Percentiles rank a stretch among this genome's conserved stretches.
Evolutionary conservation across 2,888 invertebrate genomes (phyloP).

Genomic region (Hedychridium roseum): DNA sequence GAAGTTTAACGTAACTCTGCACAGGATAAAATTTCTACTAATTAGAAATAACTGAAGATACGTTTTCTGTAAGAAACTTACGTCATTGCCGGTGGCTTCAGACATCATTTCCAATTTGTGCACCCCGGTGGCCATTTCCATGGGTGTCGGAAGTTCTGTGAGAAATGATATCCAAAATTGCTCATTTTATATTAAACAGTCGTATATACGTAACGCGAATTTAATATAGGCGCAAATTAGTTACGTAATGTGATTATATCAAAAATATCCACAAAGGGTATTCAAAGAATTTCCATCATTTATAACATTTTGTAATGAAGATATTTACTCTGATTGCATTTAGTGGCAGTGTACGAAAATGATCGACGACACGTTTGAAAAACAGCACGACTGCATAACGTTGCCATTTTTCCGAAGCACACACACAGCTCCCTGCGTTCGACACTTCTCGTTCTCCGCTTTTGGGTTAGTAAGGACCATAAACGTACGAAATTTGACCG

Average conservation of each 20-base stretch:
- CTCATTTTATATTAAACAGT: neutral
- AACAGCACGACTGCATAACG: constrained; percentile 77
- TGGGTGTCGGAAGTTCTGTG: constrained; percentile 71
- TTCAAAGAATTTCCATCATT: neutral
- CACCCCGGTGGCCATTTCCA: constrained; percentile 93
- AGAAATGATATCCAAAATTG: neutral
- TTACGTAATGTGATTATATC: constrained; percentile 33
- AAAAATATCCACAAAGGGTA: neutral
- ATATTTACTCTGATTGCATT: constrained; percentile 22
- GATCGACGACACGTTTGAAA: constrained; percentile 68
- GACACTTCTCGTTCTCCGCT: too few species aligned
- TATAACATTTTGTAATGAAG: constrained; percentile 1
- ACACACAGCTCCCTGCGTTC: too few species aligned
- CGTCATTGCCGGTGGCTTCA: constrained; percentile 85
- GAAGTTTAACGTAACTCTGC: too few species aligned
- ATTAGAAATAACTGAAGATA: constrained; percentile 1
- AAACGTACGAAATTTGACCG: too few species aligned
- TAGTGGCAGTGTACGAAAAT: constrained; percentile 30
- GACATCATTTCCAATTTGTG: constrained; percentile 91
- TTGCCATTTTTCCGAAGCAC: constrained; percentile 72
- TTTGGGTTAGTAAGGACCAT: too few species aligned
- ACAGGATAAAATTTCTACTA: neutral
- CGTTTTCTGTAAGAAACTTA: too few species aligned
- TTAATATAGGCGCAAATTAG: constrained; percentile 2
- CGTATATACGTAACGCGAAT: neutral